A percentile compares a stretch with the other conserved stretches of the same genome.
phyloP scores from a whole-genome alignment of 1,140 invertebrate genomes.

The Micrasema longulum region DNA sequence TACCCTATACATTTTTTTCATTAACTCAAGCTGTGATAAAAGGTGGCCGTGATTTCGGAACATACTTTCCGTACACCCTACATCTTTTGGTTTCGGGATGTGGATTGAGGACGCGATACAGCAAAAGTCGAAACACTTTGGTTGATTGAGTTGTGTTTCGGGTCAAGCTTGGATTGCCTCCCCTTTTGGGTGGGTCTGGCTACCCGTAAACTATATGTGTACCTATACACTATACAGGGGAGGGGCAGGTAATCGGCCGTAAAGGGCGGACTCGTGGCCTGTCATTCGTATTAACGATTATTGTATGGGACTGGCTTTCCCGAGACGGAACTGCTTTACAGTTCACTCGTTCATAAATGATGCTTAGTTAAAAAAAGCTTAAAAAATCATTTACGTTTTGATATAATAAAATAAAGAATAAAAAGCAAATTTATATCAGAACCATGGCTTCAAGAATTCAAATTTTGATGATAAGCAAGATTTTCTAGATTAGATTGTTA shows the following conservation, averaged over 20 bases:
- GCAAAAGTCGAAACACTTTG: slow-evolving; percentile 53
- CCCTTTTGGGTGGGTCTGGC: too few species aligned
- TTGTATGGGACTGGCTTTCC: slow-evolving; percentile 48
- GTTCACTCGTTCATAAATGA: slow-evolving; percentile 10
- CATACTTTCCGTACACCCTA: neutral
- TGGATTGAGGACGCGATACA: slow-evolving; percentile 27
- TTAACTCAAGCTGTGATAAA: too few species aligned
- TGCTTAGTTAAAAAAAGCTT: slow-evolving; percentile 6
- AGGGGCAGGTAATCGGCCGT: slow-evolving; percentile 52
- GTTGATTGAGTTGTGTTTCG: slow-evolving; percentile 55
- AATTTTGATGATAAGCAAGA: too few species aligned
- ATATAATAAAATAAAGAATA: too few species aligned
- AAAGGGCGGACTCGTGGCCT: slow-evolving; percentile 53
- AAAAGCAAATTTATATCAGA: too few species aligned
- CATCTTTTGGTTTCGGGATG: neutral
- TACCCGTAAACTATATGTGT: too few species aligned
- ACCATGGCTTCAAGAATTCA: too few species aligned
- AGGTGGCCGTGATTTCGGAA: slow-evolving; percentile 1
- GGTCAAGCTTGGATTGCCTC: slow-evolving; percentile 48
- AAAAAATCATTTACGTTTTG: too few species aligned
- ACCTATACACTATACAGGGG: neutral
- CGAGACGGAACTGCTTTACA: slow-evolving; percentile 27
- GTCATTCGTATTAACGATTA: slow-evolving; percentile 55
- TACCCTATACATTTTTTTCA: too few species aligned
- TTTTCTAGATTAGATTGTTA: too few species aligned